Percentiles rank a stretch among this genome's conserved stretches.
These are phyloP conservation scores for Vidua chalybeata DNA, from an alignment of 2,113 vertebrate species.

Conservation along the genomic window DNA sequence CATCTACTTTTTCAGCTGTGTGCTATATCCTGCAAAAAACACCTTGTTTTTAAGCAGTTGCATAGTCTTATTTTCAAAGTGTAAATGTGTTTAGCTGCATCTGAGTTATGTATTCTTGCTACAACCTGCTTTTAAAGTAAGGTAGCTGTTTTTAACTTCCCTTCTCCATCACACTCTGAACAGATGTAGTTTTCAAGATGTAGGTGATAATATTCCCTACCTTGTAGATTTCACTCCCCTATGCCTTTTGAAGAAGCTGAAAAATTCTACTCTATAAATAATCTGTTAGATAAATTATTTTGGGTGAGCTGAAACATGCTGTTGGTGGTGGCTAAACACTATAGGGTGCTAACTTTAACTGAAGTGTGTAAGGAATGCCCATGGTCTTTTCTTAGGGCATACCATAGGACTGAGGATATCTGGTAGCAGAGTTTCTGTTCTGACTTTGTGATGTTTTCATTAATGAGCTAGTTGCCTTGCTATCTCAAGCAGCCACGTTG, in stretches of 20 bases:
- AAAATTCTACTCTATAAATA: neutral
- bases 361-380: neutral
- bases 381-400: neutral
- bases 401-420: neutral
- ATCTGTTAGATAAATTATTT: neutral
- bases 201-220: neutral
- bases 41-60: neutral
- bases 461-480: neutral
- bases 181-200: neutral
- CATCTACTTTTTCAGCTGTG: neutral
- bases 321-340: neutral
- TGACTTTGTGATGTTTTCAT: neutral
- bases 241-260: neutral
- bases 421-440: neutral
- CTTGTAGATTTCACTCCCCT: neutral
- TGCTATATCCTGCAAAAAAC: neutral
- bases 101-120: neutral
- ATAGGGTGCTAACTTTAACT: neutral
- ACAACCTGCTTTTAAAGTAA: neutral
- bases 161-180: neutral
- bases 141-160: neutral
- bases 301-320: neutral
- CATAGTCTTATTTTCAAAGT: neutral
- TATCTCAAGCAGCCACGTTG: neutral
- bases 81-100: neutral